These are phyloP conservation scores for Noctua pronuba DNA, from an alignment of 2,888 invertebrate species.

Conservation along the genomic window DNA sequence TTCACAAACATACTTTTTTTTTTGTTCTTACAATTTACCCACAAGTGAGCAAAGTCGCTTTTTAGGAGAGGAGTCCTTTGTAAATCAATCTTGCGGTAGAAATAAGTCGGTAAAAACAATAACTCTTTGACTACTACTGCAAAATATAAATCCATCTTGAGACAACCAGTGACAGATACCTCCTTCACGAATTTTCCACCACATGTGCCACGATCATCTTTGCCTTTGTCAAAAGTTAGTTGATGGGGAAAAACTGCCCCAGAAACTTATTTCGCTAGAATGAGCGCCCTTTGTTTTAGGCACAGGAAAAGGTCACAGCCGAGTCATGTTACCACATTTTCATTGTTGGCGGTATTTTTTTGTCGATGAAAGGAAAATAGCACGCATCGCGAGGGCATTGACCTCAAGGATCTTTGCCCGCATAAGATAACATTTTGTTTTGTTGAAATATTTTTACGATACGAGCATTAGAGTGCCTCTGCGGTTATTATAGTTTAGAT, in stretches of 20 bases:
- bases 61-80: neutral
- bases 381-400: conserved; percentile 22
- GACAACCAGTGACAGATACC: neutral
- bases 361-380: conserved; percentile 53
- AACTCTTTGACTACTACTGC: neutral
- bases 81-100: neutral
- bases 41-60: too few relatives aligned
- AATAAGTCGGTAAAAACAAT: neutral
- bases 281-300: conserved; percentile 71
- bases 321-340: conserved; percentile 67
- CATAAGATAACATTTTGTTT: conserved; percentile 26
- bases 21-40: too few relatives aligned
- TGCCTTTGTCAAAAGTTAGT: conserved; percentile 63
- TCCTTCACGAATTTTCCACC: neutral
- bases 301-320: conserved; percentile 66
- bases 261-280: conserved; percentile 73
- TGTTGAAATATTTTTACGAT: conserved; percentile 16
- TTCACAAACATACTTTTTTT: too few relatives aligned
- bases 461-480: neutral
- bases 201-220: neutral
- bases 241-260: conserved; percentile 68
- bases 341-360: conserved; percentile 64
- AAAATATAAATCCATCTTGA: neutral
- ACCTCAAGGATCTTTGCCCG: conserved; percentile 17
- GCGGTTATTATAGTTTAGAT: conserved; percentile 6